Evolutionary conservation across 2,797 vertebrate genomes (phyloP).

Genomic region (Caiman crocodilus): DNA sequence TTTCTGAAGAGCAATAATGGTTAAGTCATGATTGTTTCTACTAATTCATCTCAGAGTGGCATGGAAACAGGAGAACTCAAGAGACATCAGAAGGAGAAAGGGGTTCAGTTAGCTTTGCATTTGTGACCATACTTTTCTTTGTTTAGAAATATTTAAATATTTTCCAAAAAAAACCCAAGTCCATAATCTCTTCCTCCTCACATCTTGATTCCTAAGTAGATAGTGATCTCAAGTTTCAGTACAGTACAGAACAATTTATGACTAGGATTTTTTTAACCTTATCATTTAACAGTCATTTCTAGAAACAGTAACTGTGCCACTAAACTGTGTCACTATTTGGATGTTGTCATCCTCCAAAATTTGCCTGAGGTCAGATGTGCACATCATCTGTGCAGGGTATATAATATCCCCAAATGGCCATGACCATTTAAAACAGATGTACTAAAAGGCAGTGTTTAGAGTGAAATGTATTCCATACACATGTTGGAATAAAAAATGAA

Average conservation of each 20-base stretch:
- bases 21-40: no score
- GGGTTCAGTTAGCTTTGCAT: neutral
- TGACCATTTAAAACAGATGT: neutral
- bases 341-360: neutral
- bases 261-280: neutral
- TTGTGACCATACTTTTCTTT: slow-evolving; percentile 29
- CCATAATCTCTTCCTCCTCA: neutral
- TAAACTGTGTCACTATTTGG: neutral
- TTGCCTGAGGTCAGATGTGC: neutral
- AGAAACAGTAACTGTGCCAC: neutral
- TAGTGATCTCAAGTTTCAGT: neutral
- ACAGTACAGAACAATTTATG: neutral
- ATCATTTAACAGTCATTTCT: neutral
- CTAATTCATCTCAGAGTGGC: no score
- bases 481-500: neutral
- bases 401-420: neutral
- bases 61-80: no score
- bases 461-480: slow-evolving; percentile 9
- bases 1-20: no score
- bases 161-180: neutral
- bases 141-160: slow-evolving; percentile 29
- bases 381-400: neutral
- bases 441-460: slow-evolving; percentile 12
- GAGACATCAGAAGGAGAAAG: neutral
- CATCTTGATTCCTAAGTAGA: neutral